A percentile compares a stretch with the other conserved stretches of the same genome.
These are phyloP conservation scores for Leucophenga varia DNA, from an alignment of 1,140 invertebrate species.

Conservation along the genomic window DNA sequence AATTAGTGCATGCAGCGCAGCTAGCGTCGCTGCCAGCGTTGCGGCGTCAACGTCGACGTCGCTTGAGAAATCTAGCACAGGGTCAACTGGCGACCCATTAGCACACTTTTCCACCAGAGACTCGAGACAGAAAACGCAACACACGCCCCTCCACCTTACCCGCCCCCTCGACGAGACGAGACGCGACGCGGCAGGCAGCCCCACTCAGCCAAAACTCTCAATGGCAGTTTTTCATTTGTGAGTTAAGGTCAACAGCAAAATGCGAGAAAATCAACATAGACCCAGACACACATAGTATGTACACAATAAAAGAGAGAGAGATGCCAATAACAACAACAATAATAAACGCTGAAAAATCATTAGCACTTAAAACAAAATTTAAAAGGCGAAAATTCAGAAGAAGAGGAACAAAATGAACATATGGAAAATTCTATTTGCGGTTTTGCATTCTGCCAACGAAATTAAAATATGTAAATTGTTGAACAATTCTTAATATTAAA, in stretches of 20 bases:
- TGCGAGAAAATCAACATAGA: no score
- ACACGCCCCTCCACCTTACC: no score
- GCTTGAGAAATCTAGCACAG: constrained; percentile 38
- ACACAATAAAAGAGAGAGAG: no score
- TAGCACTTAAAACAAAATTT: no score
- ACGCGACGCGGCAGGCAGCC: constrained; percentile 7
- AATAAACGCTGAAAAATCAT: no score
- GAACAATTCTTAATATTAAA: no score
- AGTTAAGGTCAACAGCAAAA: constrained; percentile 49
- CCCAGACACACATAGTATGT: no score
- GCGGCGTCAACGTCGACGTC: not conserved
- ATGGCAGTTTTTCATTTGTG: constrained; percentile 42
- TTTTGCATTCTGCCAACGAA: no score
- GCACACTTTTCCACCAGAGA: constrained; percentile 44
- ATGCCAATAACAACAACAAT: constrained; percentile 17
- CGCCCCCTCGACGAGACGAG: constrained; percentile 12
- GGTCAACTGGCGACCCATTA: constrained; percentile 53
- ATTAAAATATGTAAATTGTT: no score
- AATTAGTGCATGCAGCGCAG: constrained; percentile 38
- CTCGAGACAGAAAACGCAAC: constrained; percentile 1
- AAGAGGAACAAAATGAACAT: no score
- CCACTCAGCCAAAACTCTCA: constrained; percentile 25
- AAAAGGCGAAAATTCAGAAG: no score
- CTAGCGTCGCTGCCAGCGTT: not conserved
- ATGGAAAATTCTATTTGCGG: no score